Evolutionary conservation across 2,797 vertebrate genomes (phyloP), one percentile per base, ranked within the genome.

Genomic region (Sebastes trivittatus): DNA sequence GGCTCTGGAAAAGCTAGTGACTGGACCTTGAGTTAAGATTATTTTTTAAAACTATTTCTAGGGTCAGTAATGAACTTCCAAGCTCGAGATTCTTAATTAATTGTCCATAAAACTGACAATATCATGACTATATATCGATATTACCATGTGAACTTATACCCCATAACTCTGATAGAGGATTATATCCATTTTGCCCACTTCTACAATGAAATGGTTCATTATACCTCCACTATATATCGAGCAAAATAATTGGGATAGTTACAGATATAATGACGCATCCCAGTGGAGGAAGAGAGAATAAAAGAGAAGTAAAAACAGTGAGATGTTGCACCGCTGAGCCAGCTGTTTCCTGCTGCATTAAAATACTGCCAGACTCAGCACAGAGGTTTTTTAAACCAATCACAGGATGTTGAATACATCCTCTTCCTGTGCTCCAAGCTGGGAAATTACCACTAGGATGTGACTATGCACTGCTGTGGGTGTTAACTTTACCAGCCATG

Each of bases 271-370:
- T 22, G 65, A 65, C 4, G 20, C 10, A 38, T 69, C 18, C 10
- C 6, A 10, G 8, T 54, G 34, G 7, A 38, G 58, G 62, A 65
- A 38, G 10, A 46, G 46, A 9, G 63, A 78, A 42, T 54, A 78
- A 80, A 87, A 16, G 30, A 67, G 65, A 89, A 88, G 78, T 81
- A 11, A 65, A 68, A 81, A 71, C 27, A 16, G 63, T 25, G 54
- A 42, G 14, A 3, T 1, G 38, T 22, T 67, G 68, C 71, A 18
- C 7, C 0, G 80, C 68, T 72, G 74, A 78, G 23, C 54, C 75
- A 76, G 80, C 81, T 42, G 73, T 82, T 86, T 90, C 83, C 82
- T 89, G 68, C 73, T 75, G 60, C 75, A 75, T 76, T 69, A 36
- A 18, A 81, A 81, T 55, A 75, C 65, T 58, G 18, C 20, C 67